phyloP scores from a whole-genome alignment of 2,113 vertebrate genomes.

The Petrocephalus zakoni region DNA sequence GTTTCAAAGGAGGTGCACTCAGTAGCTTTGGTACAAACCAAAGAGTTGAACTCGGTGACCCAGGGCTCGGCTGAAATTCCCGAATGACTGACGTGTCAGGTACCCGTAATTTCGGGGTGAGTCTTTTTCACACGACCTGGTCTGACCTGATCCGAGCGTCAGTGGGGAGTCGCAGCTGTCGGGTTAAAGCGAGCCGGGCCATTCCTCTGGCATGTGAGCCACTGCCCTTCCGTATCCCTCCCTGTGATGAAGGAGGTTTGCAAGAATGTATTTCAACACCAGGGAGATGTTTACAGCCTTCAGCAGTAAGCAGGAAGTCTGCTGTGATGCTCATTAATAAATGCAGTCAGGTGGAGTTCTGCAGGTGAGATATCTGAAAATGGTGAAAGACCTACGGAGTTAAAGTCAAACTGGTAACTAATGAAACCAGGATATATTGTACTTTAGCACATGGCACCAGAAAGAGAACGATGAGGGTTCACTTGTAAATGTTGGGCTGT shows the following conservation, averaged over 20 bases:
- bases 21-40: background rate
- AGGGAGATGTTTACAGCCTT: background rate
- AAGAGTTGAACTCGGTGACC: slow-evolving; percentile 25
- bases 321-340: slow-evolving; percentile 15
- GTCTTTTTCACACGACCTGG: background rate
- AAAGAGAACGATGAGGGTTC: background rate
- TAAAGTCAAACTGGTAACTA: background rate
- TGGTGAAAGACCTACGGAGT: background rate
- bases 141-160: background rate
- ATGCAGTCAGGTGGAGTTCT: background rate
- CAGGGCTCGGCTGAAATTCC: background rate
- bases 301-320: slow-evolving; percentile 37
- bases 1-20: background rate
- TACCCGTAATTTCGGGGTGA: background rate
- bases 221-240: background rate
- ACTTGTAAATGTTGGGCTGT: background rate
- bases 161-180: background rate
- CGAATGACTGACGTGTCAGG: background rate
- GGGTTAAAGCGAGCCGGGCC: background rate
- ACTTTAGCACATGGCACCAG: background rate
- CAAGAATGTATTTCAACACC: background rate
- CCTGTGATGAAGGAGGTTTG: background rate
- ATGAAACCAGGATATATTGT: background rate
- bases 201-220: background rate
- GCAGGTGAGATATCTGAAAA: background rate